Evolutionary conservation across 2,888 invertebrate genomes (phyloP), one percentile per base, ranked within the genome.

Genomic region (Standfussiana lucernea): DNA sequence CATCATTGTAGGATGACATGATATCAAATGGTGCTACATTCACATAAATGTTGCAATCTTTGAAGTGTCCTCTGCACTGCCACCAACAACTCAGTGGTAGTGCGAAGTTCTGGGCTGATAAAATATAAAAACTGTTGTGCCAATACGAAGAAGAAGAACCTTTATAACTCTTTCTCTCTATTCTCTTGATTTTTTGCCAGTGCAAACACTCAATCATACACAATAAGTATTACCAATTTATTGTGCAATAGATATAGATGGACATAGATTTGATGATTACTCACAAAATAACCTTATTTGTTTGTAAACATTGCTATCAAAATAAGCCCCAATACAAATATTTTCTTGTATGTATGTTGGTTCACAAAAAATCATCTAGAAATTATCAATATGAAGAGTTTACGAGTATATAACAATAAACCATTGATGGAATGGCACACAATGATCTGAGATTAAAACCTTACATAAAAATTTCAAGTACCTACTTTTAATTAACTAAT

Each of bases 211-310:
- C 18, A 56, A 28, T 56, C 18, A 13, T 35, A 56, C n/a, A 40
- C 24, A 40, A 10, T 32, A 32, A 42, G 71, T 24, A 50, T 0
- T 24, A 28, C 18, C 3, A 35, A 35, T n/a, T n/a, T n/a, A n/a
- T 21, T 42, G 21, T 21, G 32, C 40, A 47, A 47, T 50, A 50
- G 8, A 47, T 2, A 59, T n/a, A n/a, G n/a, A n/a, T n/a, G 18
- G 7, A 2, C 32, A 47, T 21, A 11, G 18, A 35, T 35, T 35
- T 18, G 5, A 37, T 37, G 45, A 50, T 70, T 32, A 35, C n/a
- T 21, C 45, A 74, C 13, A 62, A 50, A 42, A n/a, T 77, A 77
- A 68, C 35, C 67, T 28, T 15, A 77, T n/a, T 76, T 59, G 40
- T 77, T 77, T 42, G 61, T 61, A 61, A 77, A 77, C 35, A 66